These are phyloP conservation scores for Rhaphigaster nebulosa DNA, from an alignment of 2,888 invertebrate species.

Conservation along the genomic window DNA sequence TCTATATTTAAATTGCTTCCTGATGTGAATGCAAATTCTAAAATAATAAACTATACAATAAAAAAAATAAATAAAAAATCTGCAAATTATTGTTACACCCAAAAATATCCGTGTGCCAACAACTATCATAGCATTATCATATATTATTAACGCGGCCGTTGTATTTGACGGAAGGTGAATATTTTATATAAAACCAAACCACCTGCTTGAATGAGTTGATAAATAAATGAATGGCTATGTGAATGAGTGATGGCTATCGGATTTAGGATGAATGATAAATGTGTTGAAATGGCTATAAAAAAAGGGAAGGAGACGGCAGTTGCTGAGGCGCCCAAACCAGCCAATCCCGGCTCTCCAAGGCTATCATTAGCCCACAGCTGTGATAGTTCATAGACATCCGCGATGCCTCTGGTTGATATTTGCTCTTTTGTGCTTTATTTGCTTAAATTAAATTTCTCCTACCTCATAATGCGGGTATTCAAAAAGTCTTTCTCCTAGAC, in stretches of 20 bases:
- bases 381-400: too few species aligned
- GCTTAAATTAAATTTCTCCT: too few species aligned
- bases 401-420: too few species aligned
- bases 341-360: neutral
- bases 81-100: neutral
- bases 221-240: neutral
- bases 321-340: neutral
- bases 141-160: neutral
- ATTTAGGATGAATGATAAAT: neutral
- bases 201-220: conserved; percentile 30
- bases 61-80: neutral
- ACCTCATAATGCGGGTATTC: too few species aligned
- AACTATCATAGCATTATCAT: neutral
- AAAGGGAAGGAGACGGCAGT: conserved; percentile 2
- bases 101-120: neutral
- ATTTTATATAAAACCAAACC: neutral
- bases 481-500: too few species aligned
- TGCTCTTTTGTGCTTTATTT: too few species aligned
- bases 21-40: neutral
- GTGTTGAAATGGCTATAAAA: conserved; percentile 21
- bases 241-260: conserved; percentile 1
- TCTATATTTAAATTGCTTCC: neutral
- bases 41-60: neutral
- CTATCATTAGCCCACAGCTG: neutral
- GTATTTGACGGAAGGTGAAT: neutral